Base-by-base conservation (phyloP, 2,113 vertebrate species). In the Pelecanus crispus region DNA sequence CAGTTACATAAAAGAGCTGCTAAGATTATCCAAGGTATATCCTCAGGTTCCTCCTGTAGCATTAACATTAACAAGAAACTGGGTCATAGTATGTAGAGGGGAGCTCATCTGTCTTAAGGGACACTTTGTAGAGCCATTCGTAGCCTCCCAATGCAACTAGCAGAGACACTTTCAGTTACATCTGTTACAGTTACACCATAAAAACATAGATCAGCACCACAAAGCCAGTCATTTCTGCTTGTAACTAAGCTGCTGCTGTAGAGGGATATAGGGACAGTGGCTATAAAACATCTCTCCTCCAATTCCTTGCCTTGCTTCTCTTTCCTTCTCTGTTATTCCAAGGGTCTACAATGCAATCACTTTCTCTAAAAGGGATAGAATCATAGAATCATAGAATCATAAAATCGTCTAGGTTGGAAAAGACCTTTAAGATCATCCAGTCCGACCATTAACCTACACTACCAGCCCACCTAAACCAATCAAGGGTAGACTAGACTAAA, bases 211-310 rank as follows among this genome's bases (percentile, higher is more conserved):
- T 52, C 29, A 66, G 7, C 21, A 38, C 21, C 20, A 44, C 15
- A 66, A 84, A 8, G 18, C 4, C n/a, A 80, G 19, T 11, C 7
- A 21, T 68, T 72, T 77, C 10, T 32, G 0, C 75, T 72, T 77
- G 13, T 56, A 67, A 61, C 25, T 71, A 17, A 73, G 31, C 6
- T 86, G 32, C 7, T 80, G 12, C 18, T 86, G 53, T 14, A 81
- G 36, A 74, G 31, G 9, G 7, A 17, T 34, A 49, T 4, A 75
- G 12, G 4, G 5, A 3, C 0, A 34, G 1, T 2, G 5, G 7
- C 20, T 82, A 26, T 34, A 45, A 88, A 74, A 10, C 13, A 21
- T 14, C 4, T 38, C 8, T 67, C 17, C 7, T 90, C 13, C 20
- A 47, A 16, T 83, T 68, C 25, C 25, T 10, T 44, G 6, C 4